Conservation (phyloP, 2,113 vertebrate genomes). For the Balaeniceps rex region DNA sequence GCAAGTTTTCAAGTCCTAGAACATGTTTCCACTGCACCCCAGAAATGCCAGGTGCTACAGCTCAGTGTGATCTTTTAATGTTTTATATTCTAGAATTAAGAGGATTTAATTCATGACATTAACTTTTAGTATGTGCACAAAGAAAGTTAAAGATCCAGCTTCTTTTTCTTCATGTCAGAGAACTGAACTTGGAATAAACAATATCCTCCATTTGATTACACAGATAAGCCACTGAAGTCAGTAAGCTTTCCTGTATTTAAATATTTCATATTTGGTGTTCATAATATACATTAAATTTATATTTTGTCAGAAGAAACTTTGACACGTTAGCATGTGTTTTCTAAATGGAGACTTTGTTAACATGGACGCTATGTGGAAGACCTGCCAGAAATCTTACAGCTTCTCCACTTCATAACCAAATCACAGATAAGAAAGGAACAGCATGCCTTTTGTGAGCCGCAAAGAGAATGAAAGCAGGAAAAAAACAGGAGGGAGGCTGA, state of each 20-base stretch:
- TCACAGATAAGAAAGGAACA: background rate
- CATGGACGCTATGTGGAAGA: background rate
- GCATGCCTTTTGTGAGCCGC: background rate
- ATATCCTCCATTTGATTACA: background rate
- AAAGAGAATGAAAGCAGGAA: background rate
- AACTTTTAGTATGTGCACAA: background rate
- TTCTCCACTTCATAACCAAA: background rate
- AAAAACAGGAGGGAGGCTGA: background rate
- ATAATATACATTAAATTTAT: background rate
- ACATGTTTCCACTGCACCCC: fast-evolving
- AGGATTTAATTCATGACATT: background rate
- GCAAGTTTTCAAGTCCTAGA: background rate
- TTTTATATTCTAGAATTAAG: background rate
- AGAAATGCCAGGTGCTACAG: background rate
- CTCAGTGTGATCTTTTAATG: background rate
- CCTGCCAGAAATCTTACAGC: background rate
- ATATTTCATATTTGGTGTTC: background rate
- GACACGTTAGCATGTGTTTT: background rate
- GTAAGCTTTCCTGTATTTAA: background rate
- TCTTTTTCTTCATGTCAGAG: background rate
- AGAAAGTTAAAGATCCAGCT: background rate
- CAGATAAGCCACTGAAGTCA: background rate
- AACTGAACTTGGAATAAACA: background rate
- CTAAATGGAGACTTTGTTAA: background rate
- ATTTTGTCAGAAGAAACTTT: background rate